These are phyloP conservation scores for Ostrea edulis DNA, from an alignment of 1,140 invertebrate species.

Conservation along the genomic window DNA sequence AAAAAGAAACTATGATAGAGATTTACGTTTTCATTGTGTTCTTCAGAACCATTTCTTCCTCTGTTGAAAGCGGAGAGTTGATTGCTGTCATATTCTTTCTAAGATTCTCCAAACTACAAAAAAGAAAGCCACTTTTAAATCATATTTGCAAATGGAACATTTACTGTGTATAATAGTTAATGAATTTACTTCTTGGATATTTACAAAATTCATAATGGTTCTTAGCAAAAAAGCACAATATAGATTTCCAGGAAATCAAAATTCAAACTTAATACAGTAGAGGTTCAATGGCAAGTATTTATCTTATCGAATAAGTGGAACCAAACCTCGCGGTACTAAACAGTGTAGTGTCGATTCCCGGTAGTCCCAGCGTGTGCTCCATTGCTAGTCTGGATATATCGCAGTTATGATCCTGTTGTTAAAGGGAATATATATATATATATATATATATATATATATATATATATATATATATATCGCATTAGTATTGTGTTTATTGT, in stretches of 20 bases:
- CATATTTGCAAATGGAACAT: no score
- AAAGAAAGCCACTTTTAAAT: not conserved
- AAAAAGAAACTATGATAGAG: not conserved
- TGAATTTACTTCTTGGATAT: no score
- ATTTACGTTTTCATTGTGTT: conserved; percentile 73
- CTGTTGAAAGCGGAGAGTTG: conserved; percentile 61
- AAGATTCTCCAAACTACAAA: conserved; percentile 63
- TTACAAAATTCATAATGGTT: no score
- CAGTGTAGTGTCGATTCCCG: conserved; percentile 72
- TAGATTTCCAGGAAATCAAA: no score
- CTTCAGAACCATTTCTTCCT: conserved; percentile 69
- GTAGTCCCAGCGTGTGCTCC: conserved; percentile 70
- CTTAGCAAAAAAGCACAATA: no score
- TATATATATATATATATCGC: no score
- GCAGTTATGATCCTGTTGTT: conserved; percentile 67
- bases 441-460: no score
- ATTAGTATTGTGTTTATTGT: no score
- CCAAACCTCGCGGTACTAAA: conserved; percentile 74
- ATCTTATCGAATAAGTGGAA: not conserved
- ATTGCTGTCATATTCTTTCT: conserved; percentile 70
- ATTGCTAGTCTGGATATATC: conserved; percentile 76
- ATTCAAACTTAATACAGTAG: no score
- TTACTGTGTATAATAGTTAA: no score
- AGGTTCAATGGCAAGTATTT: no score
- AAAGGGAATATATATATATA: conserved; percentile 9